Base-by-base conservation (phyloP, 92 coral and sea anemone genomes). In the Zoanthus solanderi region DNA sequence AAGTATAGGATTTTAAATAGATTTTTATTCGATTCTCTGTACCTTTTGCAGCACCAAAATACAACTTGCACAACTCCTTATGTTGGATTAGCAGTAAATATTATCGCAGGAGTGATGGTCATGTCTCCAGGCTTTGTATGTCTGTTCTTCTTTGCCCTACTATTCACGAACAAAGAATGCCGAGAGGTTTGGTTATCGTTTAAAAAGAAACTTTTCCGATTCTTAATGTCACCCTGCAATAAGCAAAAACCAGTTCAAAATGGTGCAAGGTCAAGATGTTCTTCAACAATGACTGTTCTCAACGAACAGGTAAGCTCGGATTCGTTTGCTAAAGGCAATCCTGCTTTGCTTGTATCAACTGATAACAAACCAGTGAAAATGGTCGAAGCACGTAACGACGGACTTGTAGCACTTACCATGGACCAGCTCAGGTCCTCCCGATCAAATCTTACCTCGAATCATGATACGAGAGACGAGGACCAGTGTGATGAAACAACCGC, bases 71-170 rank as follows among this genome's bases (percentile, higher is more conserved):
- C 76, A 78, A 72, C 83, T 28, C 98, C 98, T 5, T 74, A 87
- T 14, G 84, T 85, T 18, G 72, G 61, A 68, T 31, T 32, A 81
- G 85, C 44, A 0, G 57, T 78, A 32, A 78, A 76, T 17, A 90
- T 92, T 9, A 81, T 95, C 14, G 91, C 93, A 44, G 88, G 94
- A 58, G 85, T 90, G 60, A 90, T 83, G 53, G 81, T 93, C 9
- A 86, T 94, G 66, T 94, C 97, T 23, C 99, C 99, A 29, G 98
- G 99, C 5, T 90, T 97, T 85, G 91, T 92, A n/a, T 95, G 99
- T 45, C 83, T 97, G 53, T 52, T 92, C 42, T 92, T 95, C 90
- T 97, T 97, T 88, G 92, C 88, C 54, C 89, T 95, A 14, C 91
- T 97, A 14, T 90, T 97, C 72, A 91, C 82, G 94, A 97, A 97